These are phyloP conservation scores for Galerucella nymphaeae DNA, from an alignment of 2,888 invertebrate genomes.

Conservation along the genomic window DNA sequence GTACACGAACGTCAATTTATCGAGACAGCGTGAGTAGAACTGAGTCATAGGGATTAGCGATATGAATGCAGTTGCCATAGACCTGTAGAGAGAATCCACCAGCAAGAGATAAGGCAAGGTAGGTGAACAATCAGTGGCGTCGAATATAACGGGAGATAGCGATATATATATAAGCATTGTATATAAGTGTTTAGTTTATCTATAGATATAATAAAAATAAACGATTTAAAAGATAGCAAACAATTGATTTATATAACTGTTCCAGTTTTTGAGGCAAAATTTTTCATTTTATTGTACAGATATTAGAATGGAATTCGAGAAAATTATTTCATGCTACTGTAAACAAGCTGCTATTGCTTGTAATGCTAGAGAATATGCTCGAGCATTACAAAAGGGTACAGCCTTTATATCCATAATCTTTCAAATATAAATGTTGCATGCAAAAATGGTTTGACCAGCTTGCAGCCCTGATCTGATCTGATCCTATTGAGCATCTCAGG, in stretches of 20 bases:
- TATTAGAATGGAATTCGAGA: background rate
- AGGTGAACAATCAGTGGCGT: conserved; percentile 29
- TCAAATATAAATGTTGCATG: no score
- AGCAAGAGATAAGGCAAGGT: conserved; percentile 38
- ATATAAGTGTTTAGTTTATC: background rate
- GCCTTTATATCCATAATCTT: no score
- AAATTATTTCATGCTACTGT: no score
- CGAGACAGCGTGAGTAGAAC: conserved; percentile 26
- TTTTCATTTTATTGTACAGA: background rate
- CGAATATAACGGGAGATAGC: background rate
- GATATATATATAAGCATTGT: background rate
- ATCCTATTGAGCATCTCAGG: no score
- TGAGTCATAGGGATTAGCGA: conserved; percentile 37
- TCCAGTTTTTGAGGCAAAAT: background rate
- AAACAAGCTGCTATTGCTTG: no score
- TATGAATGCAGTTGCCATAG: conserved; percentile 28
- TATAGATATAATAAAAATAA: background rate
- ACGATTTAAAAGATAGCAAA: background rate
- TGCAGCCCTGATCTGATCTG: no score
- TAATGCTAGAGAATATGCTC: no score
- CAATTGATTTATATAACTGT: background rate
- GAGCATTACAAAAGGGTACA: no score
- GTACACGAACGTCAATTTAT: conserved; percentile 3
- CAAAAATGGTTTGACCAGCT: no score
- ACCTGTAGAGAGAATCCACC: conserved; percentile 40